Conservation (phyloP, 2,888 invertebrate genomes). For the Stomorhina lunata region DNA sequence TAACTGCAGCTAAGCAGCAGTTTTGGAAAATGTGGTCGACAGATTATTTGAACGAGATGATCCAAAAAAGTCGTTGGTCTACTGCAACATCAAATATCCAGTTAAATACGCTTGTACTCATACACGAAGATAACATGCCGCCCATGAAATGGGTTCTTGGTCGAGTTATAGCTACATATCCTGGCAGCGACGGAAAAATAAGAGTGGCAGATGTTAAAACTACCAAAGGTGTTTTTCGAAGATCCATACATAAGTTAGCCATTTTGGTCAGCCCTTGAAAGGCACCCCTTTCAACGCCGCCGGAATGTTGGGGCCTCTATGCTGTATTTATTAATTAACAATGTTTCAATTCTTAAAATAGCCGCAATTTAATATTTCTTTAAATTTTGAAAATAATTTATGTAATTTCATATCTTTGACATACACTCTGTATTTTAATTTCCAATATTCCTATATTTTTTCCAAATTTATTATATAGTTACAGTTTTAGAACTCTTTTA, state of each 20-base stretch:
- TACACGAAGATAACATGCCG: constrained; percentile 34
- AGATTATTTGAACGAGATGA: constrained; percentile 34
- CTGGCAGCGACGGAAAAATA: constrained; percentile 44
- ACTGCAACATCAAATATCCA: not conserved
- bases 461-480: no score
- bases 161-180: not conserved
- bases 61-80: constrained; percentile 25
- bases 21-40: constrained; percentile 56
- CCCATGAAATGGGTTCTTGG: constrained; percentile 49
- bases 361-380: no score
- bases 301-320: constrained; percentile 18
- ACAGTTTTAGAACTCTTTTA: no score
- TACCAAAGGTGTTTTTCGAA: constrained; percentile 31
- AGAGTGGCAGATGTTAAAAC: constrained; percentile 52
- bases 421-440: no score
- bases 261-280: constrained; percentile 32
- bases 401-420: no score
- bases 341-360: no score
- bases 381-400: no score
- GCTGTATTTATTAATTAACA: no score
- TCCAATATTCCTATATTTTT: no score
- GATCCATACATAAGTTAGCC: constrained; percentile 44
- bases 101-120: not conserved
- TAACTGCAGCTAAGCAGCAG: constrained; percentile 43
- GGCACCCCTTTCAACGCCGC: constrained; percentile 30